Evolutionary conservation across 2,888 invertebrate species (phyloP), one percentile per base, ranked within the genome.

Genomic region (Cryptophagus acutangulus): DNA sequence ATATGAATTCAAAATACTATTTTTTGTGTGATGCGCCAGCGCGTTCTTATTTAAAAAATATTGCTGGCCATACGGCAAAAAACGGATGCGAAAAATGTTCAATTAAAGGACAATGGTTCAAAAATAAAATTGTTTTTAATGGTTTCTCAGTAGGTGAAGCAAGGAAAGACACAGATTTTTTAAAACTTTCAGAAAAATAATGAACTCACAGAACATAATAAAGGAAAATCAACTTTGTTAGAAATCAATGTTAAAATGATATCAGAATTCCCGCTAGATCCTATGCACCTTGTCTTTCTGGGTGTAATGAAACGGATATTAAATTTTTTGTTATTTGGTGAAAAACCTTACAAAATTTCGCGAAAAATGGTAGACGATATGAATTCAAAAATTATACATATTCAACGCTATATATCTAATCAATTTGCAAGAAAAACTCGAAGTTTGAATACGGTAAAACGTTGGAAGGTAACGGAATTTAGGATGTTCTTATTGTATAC

Each of bases 351-450:
- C 17, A 2, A 13, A 9, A 15, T 15, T 31, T 6, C 18, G n/a
- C 9, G 10, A 26, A 9, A 18, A 30, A n/a, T 9, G 17, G n/a
- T 8, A 17, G 10, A 31, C 29, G 4, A 12, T 4, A 3, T 17
- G 9, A 13, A 14, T 28, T 28, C n/a, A 15, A 10, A 12, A 26
- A n/a, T n/a, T n/a, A n/a, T n/a, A n/a, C n/a, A n/a, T n/a, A n/a
- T n/a, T n/a, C n/a, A n/a, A n/a, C n/a, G n/a, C 26, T 36, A 24
- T 24, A 36, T 44, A 15, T 39, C 41, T 8, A n/a, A 15, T 17
- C 55, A 55, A 45, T 57, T 57, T 49, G 45, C 44, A 26, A 29
- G 52, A 40, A 35, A 38, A 38, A 51, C 53, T 17, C 41, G 53
- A 42, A 26, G 25, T 16, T 45, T 58, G 8, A 13, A 43, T 18